A percentile compares a stretch with the other conserved stretches of the same genome.
Evolutionary conservation across 2,113 vertebrate species (phyloP).

Genomic region (Elephantulus edwardii): DNA sequence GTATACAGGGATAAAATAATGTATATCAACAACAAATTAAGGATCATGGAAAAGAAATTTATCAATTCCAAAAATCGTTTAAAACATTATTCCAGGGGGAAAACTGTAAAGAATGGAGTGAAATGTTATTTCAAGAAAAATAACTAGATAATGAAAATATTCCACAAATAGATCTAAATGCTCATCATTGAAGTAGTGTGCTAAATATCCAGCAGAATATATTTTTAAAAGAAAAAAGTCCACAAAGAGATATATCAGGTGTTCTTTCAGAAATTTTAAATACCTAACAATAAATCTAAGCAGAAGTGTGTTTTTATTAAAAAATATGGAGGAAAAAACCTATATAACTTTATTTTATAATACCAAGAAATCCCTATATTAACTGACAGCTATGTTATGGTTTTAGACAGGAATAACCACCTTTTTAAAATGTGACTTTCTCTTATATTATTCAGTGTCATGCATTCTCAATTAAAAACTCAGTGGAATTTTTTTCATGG

Average conservation of each 20-base stretch:
- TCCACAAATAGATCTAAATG: background rate
- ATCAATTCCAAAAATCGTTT: background rate
- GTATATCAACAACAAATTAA: background rate
- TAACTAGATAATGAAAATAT: background rate
- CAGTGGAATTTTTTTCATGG: background rate
- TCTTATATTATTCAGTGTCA: background rate
- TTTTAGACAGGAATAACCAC: background rate
- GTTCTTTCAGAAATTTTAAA: constrained; percentile 29
- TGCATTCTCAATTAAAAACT: background rate
- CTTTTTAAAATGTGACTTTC: background rate
- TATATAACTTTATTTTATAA: background rate
- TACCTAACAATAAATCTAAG: background rate
- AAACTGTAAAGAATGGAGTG: background rate
- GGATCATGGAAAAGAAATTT: background rate
- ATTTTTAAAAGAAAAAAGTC: background rate
- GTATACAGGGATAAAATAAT: background rate
- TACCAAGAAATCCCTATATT: background rate
- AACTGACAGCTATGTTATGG: background rate
- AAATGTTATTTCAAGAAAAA: constrained; percentile 7
- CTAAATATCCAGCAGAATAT: background rate
- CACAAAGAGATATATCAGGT: background rate
- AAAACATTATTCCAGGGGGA: background rate
- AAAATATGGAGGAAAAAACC: background rate
- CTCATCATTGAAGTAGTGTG: background rate
- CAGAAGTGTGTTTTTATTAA: background rate